Evolutionary conservation across 2,113 vertebrate species (phyloP), one percentile per base, ranked within the genome.

Genomic region (Eolophus roseicapilla): DNA sequence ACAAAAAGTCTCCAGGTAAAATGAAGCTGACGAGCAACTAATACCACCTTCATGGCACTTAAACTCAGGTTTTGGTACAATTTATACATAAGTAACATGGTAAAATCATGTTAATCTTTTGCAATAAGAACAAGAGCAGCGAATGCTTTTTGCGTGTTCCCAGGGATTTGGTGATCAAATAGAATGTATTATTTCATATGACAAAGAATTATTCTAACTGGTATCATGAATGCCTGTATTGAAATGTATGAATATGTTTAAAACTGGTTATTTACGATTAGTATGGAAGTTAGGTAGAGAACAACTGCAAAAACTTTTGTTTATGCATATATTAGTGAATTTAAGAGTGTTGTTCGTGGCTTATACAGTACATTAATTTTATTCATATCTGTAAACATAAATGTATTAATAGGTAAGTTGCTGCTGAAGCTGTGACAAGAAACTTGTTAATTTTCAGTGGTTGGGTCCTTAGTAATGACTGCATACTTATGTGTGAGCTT

Each of bases 1-100:
- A 93, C 98, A 99, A 99, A 96, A 99, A 98, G 93, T 99, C 99
- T 31, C 99, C 99, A 99, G 99, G 99, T 99, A 98, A 90, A 44
- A 43, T 13, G 27, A 49, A 74, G 39, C 11, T 20, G 19, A 62
- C 13, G 13, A 67, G 17, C 43, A 33, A 5, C 49, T 44, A 8
- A 35, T 31, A 60, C 29, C 35, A 60, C 46, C 35, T 71, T 68
- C 5, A 5, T 43, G 59, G 49, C 12, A 2, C 44, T 65, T 39
- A 39, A 62, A 27, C 37, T 46, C 44, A 3, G 28, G 11, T 68
- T 44, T 18, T 74, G 21, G 23, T 35, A 14, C 5, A 4, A 44
- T 64, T 17, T 35, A 35, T 64, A 8, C 33, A 4, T 35, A 33
- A 91, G 43, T 49, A 50, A 39, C 7, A 2, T 17, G 8, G 8